phyloP scores from a whole-genome alignment of 1,140 invertebrate genomes.

The Bombus terrestris region DNA sequence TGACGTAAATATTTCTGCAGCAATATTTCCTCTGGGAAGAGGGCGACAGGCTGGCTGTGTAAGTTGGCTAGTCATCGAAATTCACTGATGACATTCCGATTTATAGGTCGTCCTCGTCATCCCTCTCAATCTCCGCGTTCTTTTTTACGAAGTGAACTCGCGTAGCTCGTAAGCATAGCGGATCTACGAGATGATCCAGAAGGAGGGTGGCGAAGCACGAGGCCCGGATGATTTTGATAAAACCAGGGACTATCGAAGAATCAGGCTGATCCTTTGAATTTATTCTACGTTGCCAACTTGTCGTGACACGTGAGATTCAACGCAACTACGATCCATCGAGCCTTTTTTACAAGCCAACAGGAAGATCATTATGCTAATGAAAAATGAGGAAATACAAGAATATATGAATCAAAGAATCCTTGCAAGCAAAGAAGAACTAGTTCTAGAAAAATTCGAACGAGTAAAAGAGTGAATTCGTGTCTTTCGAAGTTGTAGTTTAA shows the following conservation, averaged over 20 bases:
- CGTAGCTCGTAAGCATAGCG: background rate
- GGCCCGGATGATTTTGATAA: conserved; percentile 16
- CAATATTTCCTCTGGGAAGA: conserved; percentile 24
- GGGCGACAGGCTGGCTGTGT: background rate
- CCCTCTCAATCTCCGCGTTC: background rate
- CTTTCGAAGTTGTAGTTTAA: background rate
- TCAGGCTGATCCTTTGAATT: conserved; percentile 10
- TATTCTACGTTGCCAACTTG: conserved; percentile 11
- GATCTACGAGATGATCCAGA: background rate
- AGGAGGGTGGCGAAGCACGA: background rate
- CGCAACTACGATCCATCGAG: background rate
- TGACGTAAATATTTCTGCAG: background rate
- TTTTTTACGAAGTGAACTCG: conserved; percentile 41
- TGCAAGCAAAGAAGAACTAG: background rate
- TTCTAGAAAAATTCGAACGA: background rate
- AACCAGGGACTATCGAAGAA: conserved; percentile 30
- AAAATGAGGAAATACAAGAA: background rate
- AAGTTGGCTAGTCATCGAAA: background rate
- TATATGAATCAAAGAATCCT: background rate
- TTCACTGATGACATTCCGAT: conserved; percentile 39
- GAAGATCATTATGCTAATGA: background rate
- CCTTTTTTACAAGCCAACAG: background rate
- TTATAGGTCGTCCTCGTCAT: conserved; percentile 55
- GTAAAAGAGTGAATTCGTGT: background rate
- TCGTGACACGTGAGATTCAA: background rate